Evolutionary conservation across 2,113 vertebrate species (phyloP), one percentile per base, ranked within the genome.

Genomic region (Ovis canadensis): DNA sequence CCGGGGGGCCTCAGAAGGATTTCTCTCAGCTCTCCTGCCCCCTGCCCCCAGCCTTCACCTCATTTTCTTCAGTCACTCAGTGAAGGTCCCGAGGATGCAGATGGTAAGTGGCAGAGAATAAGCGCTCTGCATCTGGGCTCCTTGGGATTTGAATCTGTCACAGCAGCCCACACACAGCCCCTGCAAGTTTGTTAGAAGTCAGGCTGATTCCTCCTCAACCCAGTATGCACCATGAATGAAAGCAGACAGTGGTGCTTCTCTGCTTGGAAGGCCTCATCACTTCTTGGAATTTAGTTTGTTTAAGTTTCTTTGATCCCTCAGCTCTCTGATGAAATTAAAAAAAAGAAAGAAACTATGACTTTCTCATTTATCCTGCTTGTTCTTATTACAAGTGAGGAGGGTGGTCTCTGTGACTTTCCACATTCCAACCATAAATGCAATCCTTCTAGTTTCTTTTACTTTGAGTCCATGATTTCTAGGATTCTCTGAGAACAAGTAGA

Each of bases 241-340:
- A 60, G 36, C 23, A 19, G 2, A 19, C 40, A 21, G 33, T n/a
- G 27, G 27, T 1, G 33, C 54, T 82, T 71, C 62, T 71, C 23
- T 87, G n/a, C 54, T 85, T 17, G 71, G 40, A 88, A 57, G 54
- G 48, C 45, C 88, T 88, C 48, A n/a, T 60, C 33, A 57, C 43
- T 60, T 81, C n/a, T 55, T 60, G 50, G 57, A 81, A 59, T 78
- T 92, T 40, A 21, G 23, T 84, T 71, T 10, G 2, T 92, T 89
- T 85, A 62, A 23, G 1, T 88, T 74, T 82, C 36, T 94, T 95
- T 94, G 54, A 52, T 60, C 67, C n/a, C 23, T 78, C 33, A 60
- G n/a, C 50, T 67, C 50, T 92, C 54, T 71, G 78, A 48, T 81
- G 29, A 45, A 25, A 59, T 62, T 13, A 7, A 29, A 64, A 50